phyloP scores from a whole-genome alignment of 2,113 vertebrate species.

The Epinephelus lanceolatus region DNA sequence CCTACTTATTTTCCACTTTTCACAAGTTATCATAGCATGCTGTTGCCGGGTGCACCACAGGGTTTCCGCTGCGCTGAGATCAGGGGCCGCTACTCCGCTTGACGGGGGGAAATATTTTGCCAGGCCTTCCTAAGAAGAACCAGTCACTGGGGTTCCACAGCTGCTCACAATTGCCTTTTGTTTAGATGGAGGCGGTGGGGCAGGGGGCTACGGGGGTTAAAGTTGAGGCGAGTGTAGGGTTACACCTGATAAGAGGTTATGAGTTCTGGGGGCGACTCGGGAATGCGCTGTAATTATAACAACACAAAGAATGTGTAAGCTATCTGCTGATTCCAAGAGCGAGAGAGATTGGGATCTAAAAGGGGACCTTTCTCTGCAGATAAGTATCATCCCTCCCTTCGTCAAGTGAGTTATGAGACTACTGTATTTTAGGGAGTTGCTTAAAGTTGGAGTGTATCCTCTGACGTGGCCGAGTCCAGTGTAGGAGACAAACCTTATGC shows the following conservation, averaged over 20 bases:
- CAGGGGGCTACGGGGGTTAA: slow-evolving; percentile 77
- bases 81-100: slow-evolving; percentile 56
- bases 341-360: slow-evolving; percentile 64
- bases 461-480: slow-evolving; percentile 32
- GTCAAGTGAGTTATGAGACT: slow-evolving; percentile 58
- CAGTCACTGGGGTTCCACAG: slow-evolving; percentile 73
- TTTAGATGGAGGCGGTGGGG: slow-evolving; percentile 71
- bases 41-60: slow-evolving; percentile 35
- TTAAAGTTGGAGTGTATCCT: slow-evolving; percentile 7
- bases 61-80: slow-evolving; percentile 51
- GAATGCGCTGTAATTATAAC: slow-evolving; percentile 83
- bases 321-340: slow-evolving; percentile 75
- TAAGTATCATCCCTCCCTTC: slow-evolving; percentile 50
- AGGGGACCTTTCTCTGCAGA: slow-evolving; percentile 54
- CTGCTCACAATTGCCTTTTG: slow-evolving; percentile 86
- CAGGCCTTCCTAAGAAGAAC: slow-evolving; percentile 64
- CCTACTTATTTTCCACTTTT: slow-evolving; percentile 52
- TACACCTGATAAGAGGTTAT: slow-evolving; percentile 87
- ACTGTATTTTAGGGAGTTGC: slow-evolving; percentile 56
- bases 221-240: slow-evolving; percentile 83
- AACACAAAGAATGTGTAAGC: slow-evolving; percentile 83
- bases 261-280: slow-evolving; percentile 78
- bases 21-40: slow-evolving; percentile 57
- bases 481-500: slow-evolving; percentile 55
- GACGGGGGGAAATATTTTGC: slow-evolving; percentile 70